Base-by-base conservation (phyloP, 2,113 vertebrate species). In the Perccottus glenii region DNA sequence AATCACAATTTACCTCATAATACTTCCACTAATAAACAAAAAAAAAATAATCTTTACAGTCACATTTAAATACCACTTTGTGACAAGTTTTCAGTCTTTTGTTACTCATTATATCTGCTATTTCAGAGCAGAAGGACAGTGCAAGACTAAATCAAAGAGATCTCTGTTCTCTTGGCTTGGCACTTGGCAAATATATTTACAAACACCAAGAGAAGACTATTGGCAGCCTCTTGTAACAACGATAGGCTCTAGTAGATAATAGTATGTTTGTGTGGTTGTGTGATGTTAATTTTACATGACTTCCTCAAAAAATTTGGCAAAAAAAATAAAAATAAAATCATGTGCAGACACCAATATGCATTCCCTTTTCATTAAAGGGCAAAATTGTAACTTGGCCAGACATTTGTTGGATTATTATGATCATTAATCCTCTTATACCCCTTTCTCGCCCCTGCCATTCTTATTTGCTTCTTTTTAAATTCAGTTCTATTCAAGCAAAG, bases 121-220 rank as follows among this genome's bases (percentile, higher is more conserved):
- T 74, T 36, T 40, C 33, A 72, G 59, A 77, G 66, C 59, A 49
- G 35, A 61, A 67, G 66, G 46, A 63, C 56, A 56, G 64, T 11
- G 50, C 9, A 14, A 45, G 65, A 72, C 27, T 14, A 46, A 6
- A 60, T 87, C 62, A 85, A 84, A 77, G 83, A 78, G 74, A 58
- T 19, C 78, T 67, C 70, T 84, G 85, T 86, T 84, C 80, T 68
- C 66, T 63, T 50, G 59, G 63, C 75, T 79, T 70, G 83, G 80
- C 75, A 79, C 85, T 79, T 84, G 65, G 79, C 50, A 67, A 77
- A 61, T 43, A 50, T 9, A 73, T 67, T 27, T 49, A 49, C 70
- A 70, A 67, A 69, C 66, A 73, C 78, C 16, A 64, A 69, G 70
- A 75, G 60, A 60, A 9, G 44, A 64, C 62, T 77, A 66, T 6